Percentiles rank a stretch among this genome's conserved stretches.
phyloP scores from a whole-genome alignment of 1,140 invertebrate genomes.

The Drosophila truncata region DNA sequence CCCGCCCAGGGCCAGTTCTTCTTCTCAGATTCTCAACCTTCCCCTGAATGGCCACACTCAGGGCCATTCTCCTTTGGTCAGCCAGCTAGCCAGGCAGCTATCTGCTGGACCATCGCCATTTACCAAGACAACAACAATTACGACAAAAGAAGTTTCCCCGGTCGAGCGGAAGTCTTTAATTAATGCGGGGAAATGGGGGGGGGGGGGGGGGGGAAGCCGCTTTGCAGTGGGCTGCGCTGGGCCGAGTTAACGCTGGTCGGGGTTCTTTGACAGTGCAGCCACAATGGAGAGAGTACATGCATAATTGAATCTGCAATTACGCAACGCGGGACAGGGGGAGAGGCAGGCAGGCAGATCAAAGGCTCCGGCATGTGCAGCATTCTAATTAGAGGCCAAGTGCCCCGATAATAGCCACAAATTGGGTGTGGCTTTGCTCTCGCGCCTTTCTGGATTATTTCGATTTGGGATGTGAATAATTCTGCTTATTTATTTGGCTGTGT shows the following conservation, averaged over 20 bases:
- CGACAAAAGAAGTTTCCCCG: slow-evolving; percentile 68
- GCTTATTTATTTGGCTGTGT: slow-evolving; percentile 35
- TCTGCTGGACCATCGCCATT: slow-evolving; percentile 43
- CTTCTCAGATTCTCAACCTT: neutral
- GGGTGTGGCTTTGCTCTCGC: slow-evolving; percentile 20
- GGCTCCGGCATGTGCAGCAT: slow-evolving; percentile 28
- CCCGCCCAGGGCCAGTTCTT: slow-evolving; percentile 29
- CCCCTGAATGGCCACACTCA: slow-evolving; percentile 12
- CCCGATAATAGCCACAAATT: slow-evolving; percentile 29
- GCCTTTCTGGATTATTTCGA: slow-evolving; percentile 12
- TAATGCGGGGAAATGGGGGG: slow-evolving; percentile 49
- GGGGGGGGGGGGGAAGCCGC: neutral
- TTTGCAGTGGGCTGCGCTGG: slow-evolving; percentile 7
- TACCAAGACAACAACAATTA: slow-evolving; percentile 76
- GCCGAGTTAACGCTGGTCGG: neutral
- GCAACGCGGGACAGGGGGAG: slow-evolving; percentile 37
- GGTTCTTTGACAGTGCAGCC: slow-evolving; percentile 34
- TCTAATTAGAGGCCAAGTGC: slow-evolving; percentile 37
- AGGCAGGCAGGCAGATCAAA: slow-evolving; percentile 28
- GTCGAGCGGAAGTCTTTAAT: slow-evolving; percentile 76
- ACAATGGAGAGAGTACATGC: slow-evolving; percentile 30
- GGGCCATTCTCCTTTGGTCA: slow-evolving; percentile 34
- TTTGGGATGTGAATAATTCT: slow-evolving; percentile 24
- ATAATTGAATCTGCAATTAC: slow-evolving; percentile 78
- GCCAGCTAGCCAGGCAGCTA: slow-evolving; percentile 2